Conservation (phyloP, 2,797 vertebrate species). For the Eremophila alpestris region DNA sequence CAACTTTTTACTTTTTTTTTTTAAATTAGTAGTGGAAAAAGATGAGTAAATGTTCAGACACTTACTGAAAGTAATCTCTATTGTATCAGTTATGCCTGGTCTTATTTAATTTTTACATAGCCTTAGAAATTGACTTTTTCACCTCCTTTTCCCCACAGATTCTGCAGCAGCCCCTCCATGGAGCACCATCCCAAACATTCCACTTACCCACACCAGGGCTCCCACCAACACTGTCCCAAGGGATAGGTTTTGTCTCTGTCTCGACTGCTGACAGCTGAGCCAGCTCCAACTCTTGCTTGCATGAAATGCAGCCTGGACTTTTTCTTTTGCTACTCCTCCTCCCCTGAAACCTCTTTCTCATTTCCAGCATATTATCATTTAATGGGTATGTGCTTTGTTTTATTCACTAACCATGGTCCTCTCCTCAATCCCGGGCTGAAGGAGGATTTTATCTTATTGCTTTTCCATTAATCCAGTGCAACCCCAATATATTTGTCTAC, state of each 20-base stretch:
- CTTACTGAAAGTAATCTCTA: not conserved
- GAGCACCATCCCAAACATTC: not conserved
- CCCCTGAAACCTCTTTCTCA: not conserved
- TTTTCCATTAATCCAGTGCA: not conserved
- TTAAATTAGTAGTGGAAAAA: not conserved
- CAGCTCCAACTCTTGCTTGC: not conserved
- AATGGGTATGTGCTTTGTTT: not conserved
- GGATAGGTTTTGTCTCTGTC: not conserved
- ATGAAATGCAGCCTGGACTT: not conserved
- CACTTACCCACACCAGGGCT: not conserved
- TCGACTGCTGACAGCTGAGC: not conserved
- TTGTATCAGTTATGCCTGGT: not conserved
- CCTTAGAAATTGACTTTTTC: not conserved
- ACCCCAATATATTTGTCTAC: not conserved
- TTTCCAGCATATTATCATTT: not conserved
- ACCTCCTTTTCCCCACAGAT: not conserved
- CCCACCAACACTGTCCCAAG: not conserved
- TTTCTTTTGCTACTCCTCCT: not conserved
- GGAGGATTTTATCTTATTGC: not conserved
- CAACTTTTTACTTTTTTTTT: not conserved
- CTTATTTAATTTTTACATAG: not conserved
- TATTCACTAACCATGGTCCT: not conserved
- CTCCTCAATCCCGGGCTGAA: not conserved
- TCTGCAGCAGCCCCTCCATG: not conserved
- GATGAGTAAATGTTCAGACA: not conserved